Evolutionary conservation across 30 jellyfish, hydroid and myxozoan species (phyloP), one percentile per base, ranked within the genome.

Genomic region (Nemopilema nomurai): DNA sequence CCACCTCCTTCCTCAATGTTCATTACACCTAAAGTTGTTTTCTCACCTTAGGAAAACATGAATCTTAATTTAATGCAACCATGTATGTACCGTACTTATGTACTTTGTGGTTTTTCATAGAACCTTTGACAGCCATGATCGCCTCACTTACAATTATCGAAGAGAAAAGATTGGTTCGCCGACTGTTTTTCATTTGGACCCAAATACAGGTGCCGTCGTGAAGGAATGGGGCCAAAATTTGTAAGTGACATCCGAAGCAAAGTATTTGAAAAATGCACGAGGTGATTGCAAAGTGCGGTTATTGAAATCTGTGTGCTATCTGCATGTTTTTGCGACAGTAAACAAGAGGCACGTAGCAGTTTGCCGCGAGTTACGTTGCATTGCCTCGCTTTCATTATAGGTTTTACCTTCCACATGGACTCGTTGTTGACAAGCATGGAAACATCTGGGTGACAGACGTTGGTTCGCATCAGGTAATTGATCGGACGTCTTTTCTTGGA

Each of bases 391-490:
- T n/a, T n/a, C n/a, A n/a, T n/a, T 41, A n/a, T 78, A 91, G 97
- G 32, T 91, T 91, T 41, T 91, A 91, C 88, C 80, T 91, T 62
- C 97, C 97, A 9, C 96, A 91, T 80, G 97, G 97, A 19, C 74
- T 91, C 1, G 72, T 96, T 3, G 82, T 91, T 18, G 97, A 91
- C 63, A 51, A 18, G 23, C 68, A 78, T 71, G 91, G 81, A 1
- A 91, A 91, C 51, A 68, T 77, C 8, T 91, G 97, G 97, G 50
- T 91, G 30, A 91, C 97, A 17, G 97, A 91, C 71, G 94, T 91
- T 26, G 97, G 96, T 22, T 80, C 94, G 1, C 97, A 91, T 85
- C 97, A 91, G 96, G 97, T 91, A 50, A 67, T 62, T 69, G 28
- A 13, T 51, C 7, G 17, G 8, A 27, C 8, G 83, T 30, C 18